These are phyloP conservation scores for Physocephala rufipes DNA, from an alignment of 2,888 invertebrate genomes.

Conservation along the genomic window DNA sequence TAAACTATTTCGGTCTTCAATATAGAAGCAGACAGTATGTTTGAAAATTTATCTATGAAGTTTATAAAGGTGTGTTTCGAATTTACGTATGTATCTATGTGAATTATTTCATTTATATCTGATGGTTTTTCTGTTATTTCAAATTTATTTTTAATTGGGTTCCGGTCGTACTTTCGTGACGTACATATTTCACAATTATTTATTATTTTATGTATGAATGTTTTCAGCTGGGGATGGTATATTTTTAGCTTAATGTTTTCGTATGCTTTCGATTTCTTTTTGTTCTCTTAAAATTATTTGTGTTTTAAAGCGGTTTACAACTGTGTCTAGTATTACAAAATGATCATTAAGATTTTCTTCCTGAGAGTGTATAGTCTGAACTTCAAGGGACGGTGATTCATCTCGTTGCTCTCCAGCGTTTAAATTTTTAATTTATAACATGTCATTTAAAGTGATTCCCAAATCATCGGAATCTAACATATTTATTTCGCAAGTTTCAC, in stretches of 20 bases:
- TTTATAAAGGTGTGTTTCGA: neutral
- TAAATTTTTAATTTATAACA: too few species aligned
- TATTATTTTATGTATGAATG: constrained; percentile 38
- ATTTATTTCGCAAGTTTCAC: too few species aligned
- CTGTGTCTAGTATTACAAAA: too few species aligned
- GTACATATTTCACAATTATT: constrained; percentile 42
- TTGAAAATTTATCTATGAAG: constrained; percentile 9
- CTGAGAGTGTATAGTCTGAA: constrained; percentile 22
- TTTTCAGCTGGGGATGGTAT: constrained; percentile 38
- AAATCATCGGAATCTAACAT: too few species aligned
- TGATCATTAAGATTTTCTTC: constrained; percentile 8
- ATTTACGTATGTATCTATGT: neutral
- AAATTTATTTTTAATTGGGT: constrained; percentile 32
- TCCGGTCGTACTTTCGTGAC: constrained; percentile 38
- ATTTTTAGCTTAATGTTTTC: constrained; percentile 40
- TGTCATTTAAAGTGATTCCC: too few species aligned
- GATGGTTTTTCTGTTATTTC: constrained; percentile 5
- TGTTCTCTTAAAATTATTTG: constrained; percentile 18
- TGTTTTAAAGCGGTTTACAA: constrained; percentile 25
- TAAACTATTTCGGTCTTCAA: too few species aligned
- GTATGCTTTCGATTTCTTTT: constrained; percentile 19
- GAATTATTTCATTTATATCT: constrained; percentile 13
- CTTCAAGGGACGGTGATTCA: constrained; percentile 32
- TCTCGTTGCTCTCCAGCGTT: constrained; percentile 33
- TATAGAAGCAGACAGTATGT: too few species aligned